Conservation (phyloP, 2,888 invertebrate genomes). For the Microplitis deprimator region DNA sequence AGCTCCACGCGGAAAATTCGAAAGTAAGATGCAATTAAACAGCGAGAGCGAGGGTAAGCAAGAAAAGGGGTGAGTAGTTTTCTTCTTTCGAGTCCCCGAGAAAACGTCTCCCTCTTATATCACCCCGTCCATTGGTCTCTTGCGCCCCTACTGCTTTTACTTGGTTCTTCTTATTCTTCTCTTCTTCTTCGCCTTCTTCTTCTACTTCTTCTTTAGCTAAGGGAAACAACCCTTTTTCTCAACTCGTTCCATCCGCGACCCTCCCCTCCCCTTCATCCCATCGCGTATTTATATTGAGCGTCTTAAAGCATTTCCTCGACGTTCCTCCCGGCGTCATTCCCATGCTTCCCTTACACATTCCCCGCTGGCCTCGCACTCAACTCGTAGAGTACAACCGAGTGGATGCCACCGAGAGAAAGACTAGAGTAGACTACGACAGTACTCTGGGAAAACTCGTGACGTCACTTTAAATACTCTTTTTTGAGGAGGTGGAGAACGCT, state of each 20-base stretch:
- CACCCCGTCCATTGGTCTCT: constrained; percentile 47
- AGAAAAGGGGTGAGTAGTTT: constrained; percentile 70
- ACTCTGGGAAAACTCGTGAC: constrained; percentile 54
- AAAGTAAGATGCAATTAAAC: constrained; percentile 73
- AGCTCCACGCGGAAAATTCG: constrained; percentile 72
- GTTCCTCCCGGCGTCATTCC: constrained; percentile 44
- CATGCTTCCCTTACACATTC: constrained; percentile 42
- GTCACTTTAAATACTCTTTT: constrained; percentile 69
- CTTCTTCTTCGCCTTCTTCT: constrained; percentile 43
- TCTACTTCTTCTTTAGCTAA: constrained; percentile 64
- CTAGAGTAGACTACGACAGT: constrained; percentile 15
- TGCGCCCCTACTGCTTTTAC: constrained; percentile 41
- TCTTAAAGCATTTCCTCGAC: constrained; percentile 69
- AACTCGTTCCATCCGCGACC: constrained; percentile 42
- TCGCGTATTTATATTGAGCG: constrained; percentile 70
- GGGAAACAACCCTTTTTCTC: constrained; percentile 71
- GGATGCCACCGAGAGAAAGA: constrained; percentile 10
- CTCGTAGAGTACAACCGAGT: neutral
- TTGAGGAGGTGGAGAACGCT: constrained; percentile 51
- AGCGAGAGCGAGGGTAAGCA: constrained; percentile 68
- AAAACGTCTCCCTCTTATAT: constrained; percentile 38
- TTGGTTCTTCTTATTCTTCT: constrained; percentile 52
- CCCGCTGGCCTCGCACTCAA: constrained; percentile 43
- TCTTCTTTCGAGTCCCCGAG: constrained; percentile 62
- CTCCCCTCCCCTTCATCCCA: constrained; percentile 37